These are phyloP conservation scores for Elaphurus davidianus DNA, from an alignment of 2,113 vertebrate genomes.

Conservation along the genomic window DNA sequence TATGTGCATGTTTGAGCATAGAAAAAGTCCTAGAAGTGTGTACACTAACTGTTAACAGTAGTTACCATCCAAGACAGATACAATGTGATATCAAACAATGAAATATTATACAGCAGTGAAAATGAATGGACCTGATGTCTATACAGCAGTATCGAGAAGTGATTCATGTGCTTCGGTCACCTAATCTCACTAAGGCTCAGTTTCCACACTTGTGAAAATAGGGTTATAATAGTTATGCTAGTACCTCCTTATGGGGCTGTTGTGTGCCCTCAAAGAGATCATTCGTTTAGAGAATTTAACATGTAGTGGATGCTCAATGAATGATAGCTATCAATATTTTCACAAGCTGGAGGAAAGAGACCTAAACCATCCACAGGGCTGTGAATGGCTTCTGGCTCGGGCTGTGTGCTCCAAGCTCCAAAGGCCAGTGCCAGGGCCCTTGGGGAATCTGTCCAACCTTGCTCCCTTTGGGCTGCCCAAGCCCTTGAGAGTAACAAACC, in stretches of 20 bases:
- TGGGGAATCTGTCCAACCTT: background rate
- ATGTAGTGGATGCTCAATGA: background rate
- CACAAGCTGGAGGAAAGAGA: background rate
- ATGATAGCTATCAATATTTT: background rate
- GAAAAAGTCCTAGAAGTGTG: background rate
- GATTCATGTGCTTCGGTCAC: background rate
- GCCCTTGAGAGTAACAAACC: background rate
- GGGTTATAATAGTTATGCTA: background rate
- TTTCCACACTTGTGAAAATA: background rate
- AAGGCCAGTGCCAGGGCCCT: background rate
- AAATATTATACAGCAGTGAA: background rate
- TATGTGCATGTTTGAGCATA: background rate
- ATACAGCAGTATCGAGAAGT: background rate
- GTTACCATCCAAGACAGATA: background rate
- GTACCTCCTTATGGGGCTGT: background rate
- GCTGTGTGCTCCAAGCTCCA: background rate
- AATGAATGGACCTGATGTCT: background rate
- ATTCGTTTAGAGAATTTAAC: background rate
- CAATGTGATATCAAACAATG: background rate
- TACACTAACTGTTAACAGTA: background rate
- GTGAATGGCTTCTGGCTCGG: background rate
- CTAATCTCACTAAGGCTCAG: background rate
- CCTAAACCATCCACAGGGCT: background rate
- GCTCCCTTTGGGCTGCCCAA: background rate
- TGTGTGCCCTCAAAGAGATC: background rate